A percentile compares a stretch with the other conserved stretches of the same genome.
Evolutionary conservation across 2,888 invertebrate genomes (phyloP).

Genomic region (Hypselothyrea guttata): DNA sequence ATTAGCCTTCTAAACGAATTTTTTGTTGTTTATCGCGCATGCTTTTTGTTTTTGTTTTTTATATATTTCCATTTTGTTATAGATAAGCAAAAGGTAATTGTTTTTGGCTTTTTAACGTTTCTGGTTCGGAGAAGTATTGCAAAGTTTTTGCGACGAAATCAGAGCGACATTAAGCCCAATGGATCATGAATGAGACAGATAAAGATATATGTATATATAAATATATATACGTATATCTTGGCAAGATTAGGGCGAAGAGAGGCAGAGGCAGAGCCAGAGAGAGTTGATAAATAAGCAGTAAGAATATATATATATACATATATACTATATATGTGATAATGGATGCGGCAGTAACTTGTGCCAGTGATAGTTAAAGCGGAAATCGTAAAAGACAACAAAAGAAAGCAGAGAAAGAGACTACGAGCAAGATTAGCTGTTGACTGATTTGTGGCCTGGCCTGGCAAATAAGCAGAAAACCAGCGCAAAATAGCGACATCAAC

Average conservation of each 20-base stretch:
- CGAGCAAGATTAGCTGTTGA: slow-evolving; percentile 17
- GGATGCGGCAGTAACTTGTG: slow-evolving; percentile 16
- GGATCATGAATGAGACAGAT: slow-evolving; percentile 39
- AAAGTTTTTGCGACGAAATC: slow-evolving; percentile 36
- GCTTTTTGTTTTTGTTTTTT: slow-evolving; percentile 2
- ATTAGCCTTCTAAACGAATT: background rate
- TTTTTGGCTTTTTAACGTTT: slow-evolving; percentile 5
- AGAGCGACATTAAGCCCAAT: slow-evolving; percentile 28
- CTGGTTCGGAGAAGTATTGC: slow-evolving; percentile 6
- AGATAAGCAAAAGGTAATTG: slow-evolving; percentile 32
- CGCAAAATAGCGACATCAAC: background rate
- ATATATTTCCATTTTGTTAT: slow-evolving; percentile 6
- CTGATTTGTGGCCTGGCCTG: slow-evolving; percentile 4
- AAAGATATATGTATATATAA: slow-evolving; percentile 22
- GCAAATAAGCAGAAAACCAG: background rate
- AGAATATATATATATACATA: background rate
- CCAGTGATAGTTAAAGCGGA: slow-evolving; percentile 40
- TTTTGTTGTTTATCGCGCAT: slow-evolving; percentile 13
- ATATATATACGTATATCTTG: slow-evolving; percentile 13
- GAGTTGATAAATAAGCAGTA: slow-evolving; percentile 14
- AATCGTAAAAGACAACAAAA: slow-evolving; percentile 23
- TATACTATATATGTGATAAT: slow-evolving; percentile 23
- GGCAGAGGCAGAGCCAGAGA: slow-evolving; percentile 6
- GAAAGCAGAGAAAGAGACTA: background rate
- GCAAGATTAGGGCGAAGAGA: slow-evolving; percentile 11